Percentiles rank a stretch among this genome's conserved stretches.
These are phyloP conservation scores for Oreochromis spilurus DNA, from an alignment of 2,113 vertebrate species.

Conservation along the genomic window DNA sequence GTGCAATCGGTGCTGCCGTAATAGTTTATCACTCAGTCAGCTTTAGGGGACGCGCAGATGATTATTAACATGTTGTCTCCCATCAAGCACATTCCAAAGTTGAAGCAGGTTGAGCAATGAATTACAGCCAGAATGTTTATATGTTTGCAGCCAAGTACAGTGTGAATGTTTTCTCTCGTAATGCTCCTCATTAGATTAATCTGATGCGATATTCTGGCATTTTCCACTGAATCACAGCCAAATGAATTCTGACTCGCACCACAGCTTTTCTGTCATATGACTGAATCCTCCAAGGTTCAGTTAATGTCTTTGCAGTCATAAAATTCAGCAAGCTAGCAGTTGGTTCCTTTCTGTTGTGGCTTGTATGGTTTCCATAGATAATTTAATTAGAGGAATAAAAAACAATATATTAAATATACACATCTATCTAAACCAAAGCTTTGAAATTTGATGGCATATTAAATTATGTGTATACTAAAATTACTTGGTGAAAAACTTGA, in stretches of 20 bases:
- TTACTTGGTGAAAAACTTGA: background rate
- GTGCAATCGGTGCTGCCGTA: background rate
- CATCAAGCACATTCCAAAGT: constrained; percentile 9
- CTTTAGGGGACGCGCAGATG: background rate
- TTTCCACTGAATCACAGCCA: constrained; percentile 37
- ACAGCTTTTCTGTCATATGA: constrained; percentile 4
- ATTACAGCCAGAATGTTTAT: constrained; percentile 12
- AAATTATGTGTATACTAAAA: background rate
- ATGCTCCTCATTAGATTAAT: constrained; percentile 46
- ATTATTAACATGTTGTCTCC: constrained; percentile 5
- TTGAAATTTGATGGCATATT: background rate
- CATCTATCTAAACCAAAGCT: background rate
- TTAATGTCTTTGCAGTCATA: constrained; percentile 10
- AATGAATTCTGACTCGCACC: constrained; percentile 38
- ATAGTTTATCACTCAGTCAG: constrained; percentile 23
- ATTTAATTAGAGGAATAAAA: background rate
- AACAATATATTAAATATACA: background rate
- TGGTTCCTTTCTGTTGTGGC: background rate
- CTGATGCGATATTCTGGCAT: constrained; percentile 26
- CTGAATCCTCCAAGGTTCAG: constrained; percentile 15
- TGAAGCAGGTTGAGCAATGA: constrained; percentile 10
- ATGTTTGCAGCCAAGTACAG: constrained; percentile 16
- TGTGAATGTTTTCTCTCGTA: constrained; percentile 31
- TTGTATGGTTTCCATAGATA: background rate
- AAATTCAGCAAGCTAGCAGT: background rate